These are phyloP conservation scores for Empidonax alnorum DNA, from an alignment of 2,113 vertebrate species.

Conservation along the genomic window DNA sequence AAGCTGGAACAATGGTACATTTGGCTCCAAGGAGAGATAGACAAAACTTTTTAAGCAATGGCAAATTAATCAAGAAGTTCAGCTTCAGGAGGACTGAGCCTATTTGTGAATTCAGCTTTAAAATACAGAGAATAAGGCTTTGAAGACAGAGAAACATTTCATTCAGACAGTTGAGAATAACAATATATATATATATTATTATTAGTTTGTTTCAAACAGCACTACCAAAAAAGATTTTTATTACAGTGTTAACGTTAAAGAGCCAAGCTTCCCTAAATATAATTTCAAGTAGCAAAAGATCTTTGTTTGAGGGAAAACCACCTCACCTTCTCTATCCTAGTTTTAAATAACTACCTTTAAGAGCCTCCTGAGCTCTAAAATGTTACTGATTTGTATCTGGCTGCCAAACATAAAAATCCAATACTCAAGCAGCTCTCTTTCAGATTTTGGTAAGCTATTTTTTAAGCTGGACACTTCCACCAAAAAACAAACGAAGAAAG, in stretches of 20 bases:
- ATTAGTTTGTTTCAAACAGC: not conserved
- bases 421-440: not conserved
- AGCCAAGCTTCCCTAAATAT: not conserved
- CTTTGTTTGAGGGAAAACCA: not conserved
- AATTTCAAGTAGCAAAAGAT: not conserved
- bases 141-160: not conserved
- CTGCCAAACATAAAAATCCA: not conserved
- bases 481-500: not conserved
- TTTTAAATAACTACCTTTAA: not conserved
- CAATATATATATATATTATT: not conserved
- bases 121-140: not conserved
- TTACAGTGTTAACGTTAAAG: not conserved
- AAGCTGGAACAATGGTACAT: not conserved
- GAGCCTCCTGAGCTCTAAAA: not conserved
- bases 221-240: not conserved
- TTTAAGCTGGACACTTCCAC: not conserved
- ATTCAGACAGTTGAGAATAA: not conserved
- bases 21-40: not conserved
- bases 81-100: not conserved
- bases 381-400: not conserved
- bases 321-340: not conserved
- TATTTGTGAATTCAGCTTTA: not conserved
- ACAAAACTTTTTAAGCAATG: not conserved
- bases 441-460: not conserved
- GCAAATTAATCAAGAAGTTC: not conserved